These are phyloP conservation scores for Acrocephalus arundinaceus DNA, from an alignment of 2,113 vertebrate species.

Conservation along the genomic window DNA sequence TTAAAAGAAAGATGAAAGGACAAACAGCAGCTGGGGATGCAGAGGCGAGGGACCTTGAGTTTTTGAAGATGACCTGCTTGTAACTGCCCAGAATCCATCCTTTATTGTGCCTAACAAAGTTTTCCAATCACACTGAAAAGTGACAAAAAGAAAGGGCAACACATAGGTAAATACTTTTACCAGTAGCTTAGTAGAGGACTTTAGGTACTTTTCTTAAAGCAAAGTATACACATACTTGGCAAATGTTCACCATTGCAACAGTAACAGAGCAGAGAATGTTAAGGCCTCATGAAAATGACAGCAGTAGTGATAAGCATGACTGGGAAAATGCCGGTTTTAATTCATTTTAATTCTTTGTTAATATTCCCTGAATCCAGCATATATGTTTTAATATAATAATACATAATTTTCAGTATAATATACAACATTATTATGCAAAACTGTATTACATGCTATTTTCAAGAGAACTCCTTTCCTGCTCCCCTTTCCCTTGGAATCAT, in stretches of 20 bases:
- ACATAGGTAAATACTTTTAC: neutral
- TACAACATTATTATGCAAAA: neutral
- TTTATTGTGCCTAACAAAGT: neutral
- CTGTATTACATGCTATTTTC: neutral
- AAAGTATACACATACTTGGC: neutral
- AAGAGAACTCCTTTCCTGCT: neutral
- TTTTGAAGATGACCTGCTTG: conserved; percentile 13
- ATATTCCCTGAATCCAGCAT: neutral
- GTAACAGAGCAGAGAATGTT: neutral
- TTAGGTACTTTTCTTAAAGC: neutral
- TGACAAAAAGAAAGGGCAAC: neutral
- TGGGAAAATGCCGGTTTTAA: neutral
- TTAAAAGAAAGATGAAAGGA: conserved; percentile 31
- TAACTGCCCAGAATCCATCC: neutral
- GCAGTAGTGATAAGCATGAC: neutral
- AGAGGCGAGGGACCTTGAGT: neutral
- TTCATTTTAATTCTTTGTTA: neutral
- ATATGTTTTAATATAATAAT: neutral
- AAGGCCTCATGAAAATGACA: neutral
- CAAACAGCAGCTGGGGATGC: neutral
- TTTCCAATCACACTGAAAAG: neutral
- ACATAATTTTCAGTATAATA: neutral
- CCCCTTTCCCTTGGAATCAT: neutral
- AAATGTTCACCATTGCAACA: neutral
- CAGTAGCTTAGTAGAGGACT: neutral